A percentile compares a stretch with the other conserved stretches of the same genome.
phyloP scores from a whole-genome alignment of 2,888 invertebrate genomes.

The Acrocera orbiculus region DNA sequence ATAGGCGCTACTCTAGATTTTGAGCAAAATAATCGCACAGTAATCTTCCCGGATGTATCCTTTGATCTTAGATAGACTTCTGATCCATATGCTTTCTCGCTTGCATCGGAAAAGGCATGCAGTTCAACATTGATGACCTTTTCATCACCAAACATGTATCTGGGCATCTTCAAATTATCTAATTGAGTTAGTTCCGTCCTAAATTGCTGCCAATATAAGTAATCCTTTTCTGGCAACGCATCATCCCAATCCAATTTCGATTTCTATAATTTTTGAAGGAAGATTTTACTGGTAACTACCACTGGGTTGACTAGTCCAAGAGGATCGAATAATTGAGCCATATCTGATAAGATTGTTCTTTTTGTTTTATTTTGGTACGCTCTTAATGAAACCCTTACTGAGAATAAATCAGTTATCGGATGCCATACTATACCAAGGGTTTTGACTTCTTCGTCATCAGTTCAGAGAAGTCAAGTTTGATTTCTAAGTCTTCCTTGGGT shows the following conservation, averaged over 20 bases:
- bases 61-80: conserved; percentile 9
- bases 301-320: conserved; percentile 5
- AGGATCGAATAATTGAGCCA: conserved; percentile 3
- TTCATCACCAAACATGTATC: no score
- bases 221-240: not conserved
- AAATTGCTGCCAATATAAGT: not conserved
- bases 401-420: not conserved
- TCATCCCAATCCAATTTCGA: conserved; percentile 6
- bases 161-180: not conserved
- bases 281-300: conserved; percentile 3
- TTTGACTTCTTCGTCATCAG: not conserved
- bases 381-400: not conserved
- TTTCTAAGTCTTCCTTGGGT: not conserved
- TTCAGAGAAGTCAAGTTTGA: not conserved
- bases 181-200: no score
- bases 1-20: not conserved
- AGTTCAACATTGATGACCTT: not conserved
- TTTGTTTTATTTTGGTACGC: not conserved
- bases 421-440: not conserved
- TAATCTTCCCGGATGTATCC: not conserved
- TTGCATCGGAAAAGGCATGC: conserved; percentile 14
- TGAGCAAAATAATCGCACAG: not conserved
- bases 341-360: not conserved
- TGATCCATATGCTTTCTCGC: conserved; percentile 12
- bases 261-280: conserved; percentile 7